These are phyloP conservation scores for Podilymbus podiceps DNA, from an alignment of 2,113 vertebrate species.

Conservation along the genomic window DNA sequence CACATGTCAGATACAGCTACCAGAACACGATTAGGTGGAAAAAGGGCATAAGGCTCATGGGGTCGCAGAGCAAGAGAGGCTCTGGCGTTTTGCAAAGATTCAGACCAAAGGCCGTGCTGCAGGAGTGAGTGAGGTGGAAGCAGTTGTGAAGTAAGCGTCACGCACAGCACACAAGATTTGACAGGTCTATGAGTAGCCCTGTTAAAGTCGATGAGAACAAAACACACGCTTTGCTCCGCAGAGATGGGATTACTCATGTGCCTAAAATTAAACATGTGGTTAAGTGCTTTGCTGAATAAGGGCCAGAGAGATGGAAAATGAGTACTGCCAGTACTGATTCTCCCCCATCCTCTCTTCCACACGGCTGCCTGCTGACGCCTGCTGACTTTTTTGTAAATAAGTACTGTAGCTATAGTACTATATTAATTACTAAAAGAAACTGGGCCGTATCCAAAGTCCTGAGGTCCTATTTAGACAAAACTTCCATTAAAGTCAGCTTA, in stretches of 20 bases:
- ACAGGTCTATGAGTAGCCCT: background rate
- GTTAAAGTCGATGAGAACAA: constrained; percentile 37
- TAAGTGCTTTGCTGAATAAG: constrained; percentile 66
- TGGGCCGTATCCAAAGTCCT: background rate
- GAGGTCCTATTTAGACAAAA: background rate
- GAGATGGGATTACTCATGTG: constrained; percentile 59
- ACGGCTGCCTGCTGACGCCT: constrained; percentile 56
- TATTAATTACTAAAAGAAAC: constrained; percentile 43
- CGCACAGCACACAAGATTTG: background rate
- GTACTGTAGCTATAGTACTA: background rate
- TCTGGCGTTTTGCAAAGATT: background rate
- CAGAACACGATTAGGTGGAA: background rate
- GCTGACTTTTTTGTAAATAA: constrained; percentile 47
- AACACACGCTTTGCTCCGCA: constrained; percentile 17
- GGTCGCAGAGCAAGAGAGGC: background rate
- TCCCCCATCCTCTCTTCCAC: constrained; percentile 40
- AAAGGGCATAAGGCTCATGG: background rate
- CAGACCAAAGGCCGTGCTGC: background rate
- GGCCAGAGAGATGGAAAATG: constrained; percentile 57
- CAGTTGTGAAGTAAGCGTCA: background rate
- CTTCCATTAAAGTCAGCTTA: background rate
- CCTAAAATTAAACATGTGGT: constrained; percentile 69
- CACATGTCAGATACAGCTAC: background rate
- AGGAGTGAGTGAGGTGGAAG: background rate
- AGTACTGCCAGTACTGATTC: constrained; percentile 59